Percentiles rank a stretch among this genome's conserved stretches.
These are phyloP conservation scores for Lordiphosa fenestrarum DNA, from an alignment of 2,888 invertebrate species.

Conservation along the genomic window DNA sequence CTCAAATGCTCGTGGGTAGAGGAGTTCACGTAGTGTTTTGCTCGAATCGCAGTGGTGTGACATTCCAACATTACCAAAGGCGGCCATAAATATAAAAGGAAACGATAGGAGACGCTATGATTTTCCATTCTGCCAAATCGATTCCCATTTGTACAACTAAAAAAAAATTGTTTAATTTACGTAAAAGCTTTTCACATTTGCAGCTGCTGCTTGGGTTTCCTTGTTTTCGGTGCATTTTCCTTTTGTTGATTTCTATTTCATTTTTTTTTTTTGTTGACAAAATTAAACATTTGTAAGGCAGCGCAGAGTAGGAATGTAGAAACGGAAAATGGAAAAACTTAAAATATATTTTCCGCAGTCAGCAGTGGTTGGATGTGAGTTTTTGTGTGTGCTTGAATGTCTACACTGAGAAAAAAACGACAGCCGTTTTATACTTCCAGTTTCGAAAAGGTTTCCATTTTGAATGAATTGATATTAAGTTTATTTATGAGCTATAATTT, in stretches of 20 bases:
- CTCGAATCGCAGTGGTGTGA: constrained; percentile 1
- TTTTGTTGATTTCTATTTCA: constrained; percentile 12
- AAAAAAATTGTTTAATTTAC: constrained; percentile 62
- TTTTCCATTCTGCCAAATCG: constrained; percentile 4
- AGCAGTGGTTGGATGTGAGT: constrained; percentile 5
- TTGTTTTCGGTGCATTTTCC: constrained; percentile 29
- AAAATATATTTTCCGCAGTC: constrained; percentile 36
- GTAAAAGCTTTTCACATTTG: constrained; percentile 63
- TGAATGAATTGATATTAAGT: too few relatives aligned
- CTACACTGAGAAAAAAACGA: too few relatives aligned
- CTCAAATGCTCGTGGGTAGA: constrained; percentile 23
- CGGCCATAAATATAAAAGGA: too few relatives aligned
- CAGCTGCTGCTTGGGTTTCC: constrained; percentile 27
- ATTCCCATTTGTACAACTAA: constrained; percentile 7
- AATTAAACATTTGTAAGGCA: constrained; percentile 59
- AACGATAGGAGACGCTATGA: too few relatives aligned
- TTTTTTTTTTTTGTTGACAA: constrained; percentile 43
- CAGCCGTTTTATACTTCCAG: too few relatives aligned
- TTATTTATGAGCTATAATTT: too few relatives aligned
- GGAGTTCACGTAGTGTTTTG: neutral
- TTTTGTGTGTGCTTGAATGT: constrained; percentile 1
- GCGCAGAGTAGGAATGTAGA: constrained; percentile 12
- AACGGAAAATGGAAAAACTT: constrained; percentile 45
- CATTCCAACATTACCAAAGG: too few relatives aligned
- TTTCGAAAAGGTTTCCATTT: too few relatives aligned